Evolutionary conservation across 2,113 vertebrate genomes (phyloP).

Genomic region (Suncus etruscus): DNA sequence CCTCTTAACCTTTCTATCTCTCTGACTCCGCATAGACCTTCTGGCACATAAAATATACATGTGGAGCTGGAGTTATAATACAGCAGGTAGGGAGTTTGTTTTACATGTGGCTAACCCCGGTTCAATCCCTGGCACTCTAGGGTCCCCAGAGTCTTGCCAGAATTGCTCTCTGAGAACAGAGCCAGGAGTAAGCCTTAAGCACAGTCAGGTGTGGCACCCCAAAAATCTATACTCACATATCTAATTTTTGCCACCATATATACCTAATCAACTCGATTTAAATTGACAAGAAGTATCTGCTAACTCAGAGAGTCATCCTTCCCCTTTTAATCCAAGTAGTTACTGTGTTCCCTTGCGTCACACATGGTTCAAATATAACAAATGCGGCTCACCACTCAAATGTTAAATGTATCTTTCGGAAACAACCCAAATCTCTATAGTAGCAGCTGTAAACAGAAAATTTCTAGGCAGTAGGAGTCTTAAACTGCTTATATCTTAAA

Average conservation of each 20-base stretch:
- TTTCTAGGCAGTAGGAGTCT: constrained; percentile 25
- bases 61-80: too few species aligned
- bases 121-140: too few species aligned
- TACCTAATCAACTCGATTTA: constrained; percentile 54
- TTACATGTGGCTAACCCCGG: too few species aligned
- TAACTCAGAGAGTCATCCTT: constrained; percentile 35
- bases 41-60: background rate
- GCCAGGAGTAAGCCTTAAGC: too few species aligned
- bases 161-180: too few species aligned
- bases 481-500: too few species aligned
- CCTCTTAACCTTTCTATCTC: too few species aligned
- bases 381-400: constrained; percentile 76
- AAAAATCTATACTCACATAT: background rate
- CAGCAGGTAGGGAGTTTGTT: too few species aligned
- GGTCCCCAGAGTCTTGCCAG: too few species aligned
- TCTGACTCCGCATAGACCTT: background rate
- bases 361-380: constrained; percentile 76
- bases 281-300: constrained; percentile 48
- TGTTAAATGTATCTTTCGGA: constrained; percentile 72
- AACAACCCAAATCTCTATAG: constrained; percentile 73
- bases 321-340: constrained; percentile 29
- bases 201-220: too few species aligned
- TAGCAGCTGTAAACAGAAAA: constrained; percentile 74
- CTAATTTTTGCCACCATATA: constrained; percentile 15
- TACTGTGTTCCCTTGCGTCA: constrained; percentile 59